phyloP scores from a whole-genome alignment of 2,113 vertebrate genomes.

The Toxostoma redivivum region DNA sequence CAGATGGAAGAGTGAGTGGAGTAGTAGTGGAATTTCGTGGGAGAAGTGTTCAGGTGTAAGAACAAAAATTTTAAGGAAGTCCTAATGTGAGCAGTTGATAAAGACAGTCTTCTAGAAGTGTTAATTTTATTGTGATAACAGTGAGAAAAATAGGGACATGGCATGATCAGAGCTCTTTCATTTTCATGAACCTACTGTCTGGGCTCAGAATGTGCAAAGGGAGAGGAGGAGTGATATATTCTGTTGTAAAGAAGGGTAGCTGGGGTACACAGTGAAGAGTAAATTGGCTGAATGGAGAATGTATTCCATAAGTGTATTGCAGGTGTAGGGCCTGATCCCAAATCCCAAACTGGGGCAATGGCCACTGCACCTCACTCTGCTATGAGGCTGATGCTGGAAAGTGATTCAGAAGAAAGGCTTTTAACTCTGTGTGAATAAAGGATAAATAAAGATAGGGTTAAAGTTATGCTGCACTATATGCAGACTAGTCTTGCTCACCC shows the following conservation, averaged over 20 bases:
- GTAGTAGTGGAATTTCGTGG: not conserved
- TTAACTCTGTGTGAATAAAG: not conserved
- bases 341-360: not conserved
- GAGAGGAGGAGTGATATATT: not conserved
- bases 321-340: not conserved
- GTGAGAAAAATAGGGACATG: not conserved
- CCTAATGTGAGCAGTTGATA: not conserved
- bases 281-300: not conserved
- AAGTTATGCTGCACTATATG: not conserved
- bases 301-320: not conserved
- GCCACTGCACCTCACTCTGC: not conserved
- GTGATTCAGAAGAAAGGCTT: not conserved
- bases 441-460: not conserved
- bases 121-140: not conserved
- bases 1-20: not conserved
- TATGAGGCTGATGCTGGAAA: not conserved
- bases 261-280: not conserved
- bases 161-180: not conserved
- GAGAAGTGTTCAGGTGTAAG: not conserved
- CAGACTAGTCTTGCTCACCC: not conserved
- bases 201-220: not conserved
- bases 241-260: not conserved
- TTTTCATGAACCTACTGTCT: not conserved
- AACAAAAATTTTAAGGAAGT: not conserved
- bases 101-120: not conserved